Evolutionary conservation across 2,888 invertebrate species (phyloP), one percentile per base, ranked within the genome.

Genomic region (Aleiodes alternator): DNA sequence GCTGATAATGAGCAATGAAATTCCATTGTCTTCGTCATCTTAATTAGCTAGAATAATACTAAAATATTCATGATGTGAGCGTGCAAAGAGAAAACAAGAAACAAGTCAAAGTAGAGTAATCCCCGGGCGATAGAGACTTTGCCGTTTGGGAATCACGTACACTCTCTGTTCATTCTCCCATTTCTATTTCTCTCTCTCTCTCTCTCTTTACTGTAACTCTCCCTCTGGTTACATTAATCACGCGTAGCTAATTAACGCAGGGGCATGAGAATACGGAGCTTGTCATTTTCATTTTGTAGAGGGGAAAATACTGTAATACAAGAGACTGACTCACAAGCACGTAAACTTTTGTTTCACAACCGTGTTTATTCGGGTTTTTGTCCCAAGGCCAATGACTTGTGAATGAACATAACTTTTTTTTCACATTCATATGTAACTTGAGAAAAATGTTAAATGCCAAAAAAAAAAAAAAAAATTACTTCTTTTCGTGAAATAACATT

Each of bases 171-270:
- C 43, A 43, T 43, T 43, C 43, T 43, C 11, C 9, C 43, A 34
- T 34, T 34, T 34, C 34, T 34, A 34, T 43, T 43, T 11, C 23
- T 43, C 64, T 48, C 43, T 64, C n/a, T 34, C 14, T 43, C 64
- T 64, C 43, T 64, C 48, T 48, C 64, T 64, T 23, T 16, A 23
- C 64, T 16, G 43, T 43, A 16, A 64, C 16, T 64, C 64, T 64
- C 69, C 73, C 73, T 69, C 59, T 31, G 59, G 64, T 64, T 64
- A n/a, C 73, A 73, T 73, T 73, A 73, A 69, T 73, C 73, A 73
- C 69, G 57, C 73, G 73, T 68, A 48, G 43, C 68, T 75, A 59
- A 70, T 75, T 72, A 69, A 75, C 70, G 68, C 64, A 61, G 55
- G 48, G 31, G 43, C 14, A 48, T n/a, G 61, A 64, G 64, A 64